Evolutionary conservation across 2,888 invertebrate species (phyloP), one percentile per base, ranked within the genome.

Genomic region (Erpobdella octoculata): DNA sequence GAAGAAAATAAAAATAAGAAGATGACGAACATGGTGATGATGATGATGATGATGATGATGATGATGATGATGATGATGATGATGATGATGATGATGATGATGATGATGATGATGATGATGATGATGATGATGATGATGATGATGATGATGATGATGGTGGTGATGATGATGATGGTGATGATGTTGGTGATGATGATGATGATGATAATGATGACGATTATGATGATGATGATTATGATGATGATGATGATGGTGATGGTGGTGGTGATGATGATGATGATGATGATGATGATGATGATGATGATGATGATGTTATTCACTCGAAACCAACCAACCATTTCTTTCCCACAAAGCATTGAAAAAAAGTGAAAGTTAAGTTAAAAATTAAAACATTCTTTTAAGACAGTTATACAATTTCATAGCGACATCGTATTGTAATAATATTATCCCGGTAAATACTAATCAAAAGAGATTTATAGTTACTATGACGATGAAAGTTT

Each of bases 201-300:
- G 62, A 28, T 33, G 31, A n/a, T 62, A 3, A 28, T 6, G 28
- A 4, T 62, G 62, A 4, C 15, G 62, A 62, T 62, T 28, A 33
- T 35, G 31, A 62, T 62, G 3, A 28, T 62, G 62, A 28, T 33
- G 31, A n/a, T 62, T 2, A 28, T 6, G 28, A 4, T 62, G 62
- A 4, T 35, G 62, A 62, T 62, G 62, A 33, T 35, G 62, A 33
- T 62, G 46, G 46, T 41, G 46, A 41, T 41, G 46, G 46, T 41
- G 46, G 46, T 41, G 62, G 1, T 62, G 35, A 6, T 33, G 62
- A 33, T 33, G n/a, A 62, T 35, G 35, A 8, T 62, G 62, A 62
- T 33, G 62, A 62, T 33, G 62, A 62, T 8, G 62, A 62, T 33
- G 62, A 62, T 62, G 62, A 62, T 62, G 3, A 62, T 62, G 62